phyloP scores from a whole-genome alignment of 2,888 invertebrate species.

The Blastobasis adustella region DNA sequence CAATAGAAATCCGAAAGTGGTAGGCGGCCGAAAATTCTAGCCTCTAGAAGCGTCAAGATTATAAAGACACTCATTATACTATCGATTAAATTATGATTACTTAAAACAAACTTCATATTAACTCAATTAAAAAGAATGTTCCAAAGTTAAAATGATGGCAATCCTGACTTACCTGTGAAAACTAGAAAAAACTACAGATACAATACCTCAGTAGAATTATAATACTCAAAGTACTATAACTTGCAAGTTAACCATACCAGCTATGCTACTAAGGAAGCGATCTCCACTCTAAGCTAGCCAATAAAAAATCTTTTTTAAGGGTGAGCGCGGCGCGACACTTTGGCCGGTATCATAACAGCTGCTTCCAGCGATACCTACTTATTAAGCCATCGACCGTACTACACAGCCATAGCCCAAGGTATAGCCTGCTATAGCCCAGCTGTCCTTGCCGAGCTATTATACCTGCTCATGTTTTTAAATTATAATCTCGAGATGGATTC shows the following conservation, averaged over 20 bases:
- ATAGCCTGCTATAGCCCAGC: slow-evolving; percentile 11
- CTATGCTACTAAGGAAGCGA: slow-evolving; percentile 1
- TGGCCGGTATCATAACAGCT: slow-evolving; percentile 71
- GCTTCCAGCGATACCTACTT: slow-evolving; percentile 69
- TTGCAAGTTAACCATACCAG: too few species aligned
- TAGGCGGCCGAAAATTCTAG: too few species aligned
- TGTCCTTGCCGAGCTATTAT: slow-evolving; percentile 37
- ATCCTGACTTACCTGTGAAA: too few species aligned
- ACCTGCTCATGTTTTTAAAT: slow-evolving; percentile 64
- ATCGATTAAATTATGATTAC: neutral
- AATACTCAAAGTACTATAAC: too few species aligned
- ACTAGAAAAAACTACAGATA: slow-evolving; percentile 21
- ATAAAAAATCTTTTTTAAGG: slow-evolving; percentile 51
- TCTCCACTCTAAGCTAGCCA: slow-evolving; percentile 1
- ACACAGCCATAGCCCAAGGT: slow-evolving; percentile 22
- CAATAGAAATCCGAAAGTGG: too few species aligned
- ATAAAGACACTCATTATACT: neutral
- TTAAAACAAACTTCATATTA: neutral
- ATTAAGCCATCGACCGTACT: slow-evolving; percentile 59
- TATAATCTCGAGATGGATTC: slow-evolving; percentile 35
- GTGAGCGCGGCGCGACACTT: slow-evolving; percentile 65
- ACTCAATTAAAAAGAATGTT: slow-evolving; percentile 16
- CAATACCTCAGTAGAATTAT: too few species aligned
- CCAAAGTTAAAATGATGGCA: too few species aligned
- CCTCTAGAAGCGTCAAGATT: too few species aligned